These are phyloP conservation scores for Papilio glaucus DNA, from an alignment of 1,140 invertebrate genomes.

Conservation along the genomic window DNA sequence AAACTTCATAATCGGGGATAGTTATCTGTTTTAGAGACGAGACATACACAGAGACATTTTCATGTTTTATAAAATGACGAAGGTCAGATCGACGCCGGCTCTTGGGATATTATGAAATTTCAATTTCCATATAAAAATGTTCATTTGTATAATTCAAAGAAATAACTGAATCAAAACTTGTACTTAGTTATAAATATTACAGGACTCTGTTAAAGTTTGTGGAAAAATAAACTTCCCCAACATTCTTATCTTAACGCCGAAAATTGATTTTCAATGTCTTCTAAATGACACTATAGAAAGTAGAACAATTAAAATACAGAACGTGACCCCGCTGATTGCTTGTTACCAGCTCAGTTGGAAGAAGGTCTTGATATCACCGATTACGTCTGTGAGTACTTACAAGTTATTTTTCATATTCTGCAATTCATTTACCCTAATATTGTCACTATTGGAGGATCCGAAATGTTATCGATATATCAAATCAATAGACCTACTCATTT, in stretches of 20 bases:
- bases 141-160: too few species aligned
- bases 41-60: too few species aligned
- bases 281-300: slow-evolving; percentile 66
- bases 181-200: slow-evolving; percentile 45
- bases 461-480: too few species aligned
- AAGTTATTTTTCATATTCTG: background rate
- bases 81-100: too few species aligned
- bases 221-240: slow-evolving; percentile 77
- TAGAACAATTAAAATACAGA: slow-evolving; percentile 73
- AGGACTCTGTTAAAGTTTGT: slow-evolving; percentile 72
- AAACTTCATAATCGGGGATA: too few species aligned
- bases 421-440: background rate
- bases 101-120: too few species aligned
- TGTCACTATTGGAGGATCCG: background rate
- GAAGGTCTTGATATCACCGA: slow-evolving; percentile 49
- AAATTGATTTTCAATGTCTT: slow-evolving; percentile 72
- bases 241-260: slow-evolving; percentile 62
- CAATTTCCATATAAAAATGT: too few species aligned
- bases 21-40: too few species aligned
- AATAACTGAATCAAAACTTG: too few species aligned
- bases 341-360: slow-evolving; percentile 75
- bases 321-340: slow-evolving; percentile 66
- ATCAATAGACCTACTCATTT: too few species aligned
- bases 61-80: too few species aligned
- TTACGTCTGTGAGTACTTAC: slow-evolving; percentile 42